These are phyloP conservation scores for Etheostoma spectabile DNA, from an alignment of 2,113 vertebrate genomes.

Conservation along the genomic window DNA sequence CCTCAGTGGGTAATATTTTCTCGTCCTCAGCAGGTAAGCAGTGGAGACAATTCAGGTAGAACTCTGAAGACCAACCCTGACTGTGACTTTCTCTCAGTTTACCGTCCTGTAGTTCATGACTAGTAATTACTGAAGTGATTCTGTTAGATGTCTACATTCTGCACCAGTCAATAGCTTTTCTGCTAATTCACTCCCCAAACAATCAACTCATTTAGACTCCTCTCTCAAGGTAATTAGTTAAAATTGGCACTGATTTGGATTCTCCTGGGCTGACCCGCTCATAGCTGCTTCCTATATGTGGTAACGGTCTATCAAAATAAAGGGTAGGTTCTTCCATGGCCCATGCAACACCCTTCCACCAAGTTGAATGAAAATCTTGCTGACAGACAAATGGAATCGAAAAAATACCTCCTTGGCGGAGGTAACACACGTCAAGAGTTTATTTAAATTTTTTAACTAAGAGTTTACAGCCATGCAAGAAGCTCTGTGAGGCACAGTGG, in stretches of 20 bases:
- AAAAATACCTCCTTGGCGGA: no score
- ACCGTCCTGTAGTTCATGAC: constrained; percentile 19
- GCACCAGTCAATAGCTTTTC: constrained; percentile 59
- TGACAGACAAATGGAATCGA: no score
- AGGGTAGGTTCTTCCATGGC: no score
- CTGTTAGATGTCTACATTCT: constrained; percentile 43
- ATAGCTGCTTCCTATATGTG: constrained; percentile 3
- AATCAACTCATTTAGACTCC: constrained; percentile 55
- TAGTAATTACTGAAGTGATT: constrained; percentile 54
- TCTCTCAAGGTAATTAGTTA: constrained; percentile 48
- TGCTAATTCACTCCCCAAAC: constrained; percentile 57
- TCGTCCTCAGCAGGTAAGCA: constrained; percentile 51
- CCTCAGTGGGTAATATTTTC: constrained; percentile 32
- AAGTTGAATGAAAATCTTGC: no score
- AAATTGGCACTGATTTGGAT: constrained; percentile 23
- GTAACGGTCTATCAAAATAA: neutral
- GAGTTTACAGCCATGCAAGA: no score
- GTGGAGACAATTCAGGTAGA: constrained; percentile 28
- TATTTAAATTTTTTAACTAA: no score
- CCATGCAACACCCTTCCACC: no score
- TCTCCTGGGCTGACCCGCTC: constrained; percentile 12
- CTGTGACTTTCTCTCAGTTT: constrained; percentile 7
- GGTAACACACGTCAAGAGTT: no score
- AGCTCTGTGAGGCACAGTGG: no score
- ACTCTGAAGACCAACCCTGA: constrained; percentile 15